Percentiles rank a stretch among this genome's conserved stretches.
Evolutionary conservation across 1,140 invertebrate genomes (phyloP).

Genomic region (Hylaeus anthracinus): DNA sequence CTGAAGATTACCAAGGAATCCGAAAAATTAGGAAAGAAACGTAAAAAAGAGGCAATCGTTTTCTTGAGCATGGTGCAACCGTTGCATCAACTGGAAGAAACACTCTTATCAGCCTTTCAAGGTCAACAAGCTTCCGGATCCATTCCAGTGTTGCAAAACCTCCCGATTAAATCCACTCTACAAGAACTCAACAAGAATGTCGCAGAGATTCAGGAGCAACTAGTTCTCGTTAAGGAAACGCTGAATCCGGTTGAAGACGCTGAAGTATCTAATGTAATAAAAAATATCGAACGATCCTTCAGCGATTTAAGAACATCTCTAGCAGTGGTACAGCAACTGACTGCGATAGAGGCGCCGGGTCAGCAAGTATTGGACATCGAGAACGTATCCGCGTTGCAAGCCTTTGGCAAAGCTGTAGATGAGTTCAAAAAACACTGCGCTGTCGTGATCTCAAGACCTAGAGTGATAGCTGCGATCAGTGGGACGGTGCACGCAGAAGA

Average conservation of each 20-base stretch:
- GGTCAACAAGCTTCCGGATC: background rate
- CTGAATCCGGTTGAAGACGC: background rate
- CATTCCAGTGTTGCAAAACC: constrained; percentile 20
- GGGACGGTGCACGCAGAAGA: background rate
- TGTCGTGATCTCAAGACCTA: constrained; percentile 7
- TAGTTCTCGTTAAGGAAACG: constrained; percentile 1
- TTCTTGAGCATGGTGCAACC: constrained; percentile 47
- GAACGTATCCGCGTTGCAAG: constrained; percentile 45
- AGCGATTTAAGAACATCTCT: constrained; percentile 46
- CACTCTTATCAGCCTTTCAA: constrained; percentile 28
- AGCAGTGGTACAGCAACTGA: constrained; percentile 47
- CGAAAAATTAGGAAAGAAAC: background rate
- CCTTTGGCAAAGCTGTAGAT: constrained; percentile 43
- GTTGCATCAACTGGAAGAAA: constrained; percentile 44
- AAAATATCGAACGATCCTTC: constrained; percentile 34
- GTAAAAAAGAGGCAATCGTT: background rate
- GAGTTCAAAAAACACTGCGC: constrained; percentile 53
- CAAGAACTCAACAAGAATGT: constrained; percentile 42
- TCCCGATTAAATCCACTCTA: constrained; percentile 31
- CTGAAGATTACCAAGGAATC: constrained; percentile 21
- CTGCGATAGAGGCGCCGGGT: constrained; percentile 35
- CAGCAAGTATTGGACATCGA: constrained; percentile 48
- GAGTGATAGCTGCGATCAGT: constrained; percentile 34
- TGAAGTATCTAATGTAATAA: constrained; percentile 19
- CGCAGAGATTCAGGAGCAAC: constrained; percentile 37